phyloP scores from a whole-genome alignment of 2,797 vertebrate species.

The Pangasius mekongensis region DNA sequence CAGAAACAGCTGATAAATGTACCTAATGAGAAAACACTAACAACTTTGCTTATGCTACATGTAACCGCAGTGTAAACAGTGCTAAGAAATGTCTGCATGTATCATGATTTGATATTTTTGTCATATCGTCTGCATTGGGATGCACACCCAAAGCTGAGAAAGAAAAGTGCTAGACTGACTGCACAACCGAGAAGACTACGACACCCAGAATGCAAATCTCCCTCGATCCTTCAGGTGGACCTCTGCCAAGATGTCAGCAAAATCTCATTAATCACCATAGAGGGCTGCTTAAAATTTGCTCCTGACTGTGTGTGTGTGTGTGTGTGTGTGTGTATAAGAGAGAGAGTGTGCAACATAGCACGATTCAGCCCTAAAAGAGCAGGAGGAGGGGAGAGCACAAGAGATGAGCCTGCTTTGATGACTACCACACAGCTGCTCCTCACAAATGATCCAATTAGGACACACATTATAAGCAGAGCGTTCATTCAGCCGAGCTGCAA shows the following conservation, averaged over 20 bases:
- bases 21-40: neutral
- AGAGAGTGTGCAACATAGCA: neutral
- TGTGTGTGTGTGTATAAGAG: neutral
- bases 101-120: neutral
- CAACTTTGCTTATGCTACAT: neutral
- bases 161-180: neutral
- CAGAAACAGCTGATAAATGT: neutral
- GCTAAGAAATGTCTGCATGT: neutral
- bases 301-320: neutral
- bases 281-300: conserved; percentile 27
- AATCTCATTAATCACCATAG: conserved; percentile 42
- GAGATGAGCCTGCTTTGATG: conserved; percentile 27
- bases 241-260: conserved; percentile 24
- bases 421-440: conserved; percentile 43
- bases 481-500: conserved; percentile 14
- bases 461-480: conserved; percentile 12
- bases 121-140: neutral
- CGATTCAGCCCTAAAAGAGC: neutral
- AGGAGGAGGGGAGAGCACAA: conserved; percentile 5
- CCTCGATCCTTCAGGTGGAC: conserved; percentile 6
- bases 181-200: conserved; percentile 11
- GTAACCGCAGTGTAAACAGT: neutral
- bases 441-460: conserved; percentile 49
- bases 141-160: neutral
- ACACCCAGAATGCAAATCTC: neutral